Evolutionary conservation across 2,113 vertebrate genomes (phyloP).

Genomic region (Craseonycteris thonglongyai): DNA sequence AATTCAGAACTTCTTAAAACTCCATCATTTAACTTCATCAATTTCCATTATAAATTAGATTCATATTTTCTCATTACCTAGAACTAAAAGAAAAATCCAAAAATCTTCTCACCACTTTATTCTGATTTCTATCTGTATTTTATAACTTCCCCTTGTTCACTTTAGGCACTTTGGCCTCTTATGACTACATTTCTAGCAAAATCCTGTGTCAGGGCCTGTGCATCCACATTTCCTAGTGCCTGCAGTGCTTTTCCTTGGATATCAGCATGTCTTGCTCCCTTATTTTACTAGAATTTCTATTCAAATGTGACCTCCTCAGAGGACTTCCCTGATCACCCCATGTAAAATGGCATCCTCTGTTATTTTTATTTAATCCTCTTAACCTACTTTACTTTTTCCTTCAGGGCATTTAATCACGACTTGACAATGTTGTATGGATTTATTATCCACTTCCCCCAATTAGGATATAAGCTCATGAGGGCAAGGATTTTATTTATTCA

Average conservation of each 20-base stretch:
- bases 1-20: not conserved
- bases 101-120: not conserved
- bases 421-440: not conserved
- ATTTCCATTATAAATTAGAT: not conserved
- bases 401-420: not conserved
- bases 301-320: not conserved
- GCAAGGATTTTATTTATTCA: not conserved
- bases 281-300: not conserved
- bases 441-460: not conserved
- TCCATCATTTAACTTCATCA: not conserved
- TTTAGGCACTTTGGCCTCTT: not conserved
- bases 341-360: not conserved
- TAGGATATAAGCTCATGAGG: not conserved
- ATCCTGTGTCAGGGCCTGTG: not conserved
- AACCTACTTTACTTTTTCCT: not conserved
- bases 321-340: not conserved
- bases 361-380: not conserved
- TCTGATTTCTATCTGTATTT: not conserved
- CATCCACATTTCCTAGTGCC: rapidly evolving
- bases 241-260: not conserved
- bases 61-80: not conserved
- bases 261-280: not conserved
- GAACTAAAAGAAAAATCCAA: not conserved
- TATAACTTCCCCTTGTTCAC: not conserved
- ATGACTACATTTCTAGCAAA: not conserved